phyloP scores from a whole-genome alignment of 2,797 vertebrate species.

The Clarias laeviceps region DNA sequence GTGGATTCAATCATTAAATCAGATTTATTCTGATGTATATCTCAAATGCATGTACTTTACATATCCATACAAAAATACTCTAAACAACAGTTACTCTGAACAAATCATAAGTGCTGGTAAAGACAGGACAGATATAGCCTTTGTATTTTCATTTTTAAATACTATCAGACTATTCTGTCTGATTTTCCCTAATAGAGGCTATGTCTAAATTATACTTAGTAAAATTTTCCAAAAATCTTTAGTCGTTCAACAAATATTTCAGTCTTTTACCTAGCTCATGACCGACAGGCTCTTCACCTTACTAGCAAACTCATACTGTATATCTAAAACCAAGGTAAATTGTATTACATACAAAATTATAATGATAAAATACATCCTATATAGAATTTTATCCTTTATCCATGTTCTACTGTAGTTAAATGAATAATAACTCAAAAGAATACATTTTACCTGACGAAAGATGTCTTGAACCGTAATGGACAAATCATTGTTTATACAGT shows the following conservation, averaged over 20 bases:
- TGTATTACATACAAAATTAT: neutral
- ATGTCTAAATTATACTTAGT: constrained; percentile 28
- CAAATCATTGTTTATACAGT: too few species aligned
- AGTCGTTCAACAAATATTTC: neutral
- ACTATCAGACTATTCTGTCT: constrained; percentile 15
- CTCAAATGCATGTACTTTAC: neutral
- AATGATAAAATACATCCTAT: neutral
- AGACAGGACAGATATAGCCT: constrained; percentile 16
- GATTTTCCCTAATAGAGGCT: constrained; percentile 6
- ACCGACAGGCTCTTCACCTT: neutral
- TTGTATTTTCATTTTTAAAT: constrained; percentile 13
- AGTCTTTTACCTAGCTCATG: neutral
- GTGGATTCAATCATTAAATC: neutral
- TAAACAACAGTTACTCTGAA: neutral
- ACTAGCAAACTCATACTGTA: neutral
- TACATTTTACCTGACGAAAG: neutral
- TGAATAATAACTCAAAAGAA: neutral
- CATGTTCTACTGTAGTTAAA: neutral
- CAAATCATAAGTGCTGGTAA: neutral
- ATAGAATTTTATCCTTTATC: neutral
- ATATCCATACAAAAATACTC: constrained; percentile 45
- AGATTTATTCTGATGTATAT: constrained; percentile 44
- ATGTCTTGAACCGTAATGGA: neutral
- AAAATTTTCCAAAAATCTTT: constrained; percentile 22
- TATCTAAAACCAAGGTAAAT: neutral